Base-by-base conservation (phyloP, 1,140 invertebrate species). In the Drosophila pruinosa region DNA sequence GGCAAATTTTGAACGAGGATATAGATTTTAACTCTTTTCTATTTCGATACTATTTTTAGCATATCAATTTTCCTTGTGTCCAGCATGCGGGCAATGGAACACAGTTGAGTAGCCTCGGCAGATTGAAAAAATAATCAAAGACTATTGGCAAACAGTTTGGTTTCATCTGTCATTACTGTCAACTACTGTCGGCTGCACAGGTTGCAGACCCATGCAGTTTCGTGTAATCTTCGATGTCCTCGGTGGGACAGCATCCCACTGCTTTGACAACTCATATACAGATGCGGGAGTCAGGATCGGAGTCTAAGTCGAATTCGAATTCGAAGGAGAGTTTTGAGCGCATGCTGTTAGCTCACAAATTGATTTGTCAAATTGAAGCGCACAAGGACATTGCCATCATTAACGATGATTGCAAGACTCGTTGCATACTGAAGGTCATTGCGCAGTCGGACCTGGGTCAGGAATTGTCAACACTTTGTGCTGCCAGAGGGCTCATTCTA, bases 341-440 rank as follows among this genome's bases (percentile, higher is more conserved):
- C 81, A 81, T 72, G 81, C 81, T 85, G 81, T 86, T 86, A 82
- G 82, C 74, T 68, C 78, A 86, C 70, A 88, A 88, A 86, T 86
- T 86, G 81, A 86, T 86, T 77, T 88, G 82, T 86, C 78, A 82
- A 78, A 78, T 88, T 52, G 59, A 61, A 64, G 59, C 71, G 75
- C 75, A 86, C 82, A 86, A 86, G 82, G 82, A 86, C 82, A 82
- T 86, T 88, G 82, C 67, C 58, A 86, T 86, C 82, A 88, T 86
- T 86, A 86, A 86, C 83, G 83, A 86, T 86, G 82, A 86, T 86
- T 89, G 83, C 75, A 59, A 64, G 72, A 74, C 52, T 48, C 34
- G 52, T 31, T n/a, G n/a, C 52, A 56, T 12, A 21, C 36, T 26
- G 82, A 86, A 86, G 82, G 82, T 70, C 82, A 24, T 78, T 70